Evolutionary conservation across 1,140 invertebrate genomes (phyloP).

Genomic region (Sarcophaga peregrina): DNA sequence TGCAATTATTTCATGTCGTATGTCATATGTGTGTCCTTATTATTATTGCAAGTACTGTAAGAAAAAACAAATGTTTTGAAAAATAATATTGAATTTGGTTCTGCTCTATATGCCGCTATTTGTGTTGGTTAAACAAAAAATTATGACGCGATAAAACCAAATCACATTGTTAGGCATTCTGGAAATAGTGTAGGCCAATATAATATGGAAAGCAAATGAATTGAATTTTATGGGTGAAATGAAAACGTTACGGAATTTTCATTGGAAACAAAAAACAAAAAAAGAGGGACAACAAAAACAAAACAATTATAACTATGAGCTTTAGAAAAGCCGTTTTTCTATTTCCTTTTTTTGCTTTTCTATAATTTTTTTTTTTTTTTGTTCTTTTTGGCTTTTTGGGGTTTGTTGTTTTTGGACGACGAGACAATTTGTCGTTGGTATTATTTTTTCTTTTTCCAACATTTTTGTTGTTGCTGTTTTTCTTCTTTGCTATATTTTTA

Average conservation of each 20-base stretch:
- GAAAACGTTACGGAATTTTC: slow-evolving; percentile 17
- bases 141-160: too few species aligned
- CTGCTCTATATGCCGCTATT: too few species aligned
- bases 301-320: not conserved
- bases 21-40: too few species aligned
- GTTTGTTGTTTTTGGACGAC: slow-evolving; percentile 27
- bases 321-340: not conserved
- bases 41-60: too few species aligned
- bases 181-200: not conserved
- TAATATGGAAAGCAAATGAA: slow-evolving; percentile 12
- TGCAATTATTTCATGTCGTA: too few species aligned
- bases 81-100: too few species aligned
- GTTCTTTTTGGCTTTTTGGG: slow-evolving; percentile 3
- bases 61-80: too few species aligned
- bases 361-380: not conserved
- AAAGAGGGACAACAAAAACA: not conserved
- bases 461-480: too few species aligned
- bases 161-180: not conserved
- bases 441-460: not conserved
- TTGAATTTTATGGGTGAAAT: slow-evolving; percentile 22
- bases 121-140: too few species aligned
- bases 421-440: slow-evolving; percentile 39
- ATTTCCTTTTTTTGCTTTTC: not conserved
- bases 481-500: not conserved
- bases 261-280: not conserved